Conservation (phyloP, 37 sponge, comb jelly and placozoan genomes). For the Halisarca cf. caerulea region DNA sequence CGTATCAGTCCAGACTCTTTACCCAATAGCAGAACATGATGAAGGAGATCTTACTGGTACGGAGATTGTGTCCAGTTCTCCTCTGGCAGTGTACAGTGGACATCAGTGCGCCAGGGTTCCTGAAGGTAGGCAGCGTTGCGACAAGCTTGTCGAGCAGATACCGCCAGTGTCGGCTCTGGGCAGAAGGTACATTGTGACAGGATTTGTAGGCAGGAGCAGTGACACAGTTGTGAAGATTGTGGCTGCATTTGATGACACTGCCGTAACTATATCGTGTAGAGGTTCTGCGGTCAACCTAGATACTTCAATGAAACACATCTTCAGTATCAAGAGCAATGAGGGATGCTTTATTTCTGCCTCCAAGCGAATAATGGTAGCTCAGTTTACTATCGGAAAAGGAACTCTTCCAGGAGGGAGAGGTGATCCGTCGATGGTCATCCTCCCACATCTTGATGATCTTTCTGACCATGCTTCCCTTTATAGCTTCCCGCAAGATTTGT, state of each 20-base stretch:
- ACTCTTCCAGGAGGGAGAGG: not conserved
- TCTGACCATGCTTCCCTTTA: not conserved
- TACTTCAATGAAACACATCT: not conserved
- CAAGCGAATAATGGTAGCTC: not conserved
- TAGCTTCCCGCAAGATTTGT: not conserved
- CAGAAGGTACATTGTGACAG: not conserved
- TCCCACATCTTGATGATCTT: not conserved
- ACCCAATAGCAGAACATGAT: too few relatives aligned
- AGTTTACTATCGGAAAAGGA: not conserved
- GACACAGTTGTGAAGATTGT: not conserved
- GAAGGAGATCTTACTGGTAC: not conserved
- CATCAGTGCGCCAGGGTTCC: not conserved
- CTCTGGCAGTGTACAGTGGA: not conserved
- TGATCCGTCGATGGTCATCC: not conserved
- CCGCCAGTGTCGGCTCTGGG: slow-evolving; percentile 1
- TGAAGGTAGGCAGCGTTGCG: not conserved
- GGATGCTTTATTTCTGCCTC: not conserved
- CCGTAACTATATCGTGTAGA: not conserved
- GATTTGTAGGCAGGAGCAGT: not conserved
- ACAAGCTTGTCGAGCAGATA: not conserved
- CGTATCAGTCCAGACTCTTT: too few relatives aligned
- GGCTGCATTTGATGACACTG: not conserved
- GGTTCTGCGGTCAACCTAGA: not conserved
- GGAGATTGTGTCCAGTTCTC: not conserved
- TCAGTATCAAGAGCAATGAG: not conserved